Evolutionary conservation across 1,140 invertebrate species (phyloP).

Genomic region (Philaenus spumarius): DNA sequence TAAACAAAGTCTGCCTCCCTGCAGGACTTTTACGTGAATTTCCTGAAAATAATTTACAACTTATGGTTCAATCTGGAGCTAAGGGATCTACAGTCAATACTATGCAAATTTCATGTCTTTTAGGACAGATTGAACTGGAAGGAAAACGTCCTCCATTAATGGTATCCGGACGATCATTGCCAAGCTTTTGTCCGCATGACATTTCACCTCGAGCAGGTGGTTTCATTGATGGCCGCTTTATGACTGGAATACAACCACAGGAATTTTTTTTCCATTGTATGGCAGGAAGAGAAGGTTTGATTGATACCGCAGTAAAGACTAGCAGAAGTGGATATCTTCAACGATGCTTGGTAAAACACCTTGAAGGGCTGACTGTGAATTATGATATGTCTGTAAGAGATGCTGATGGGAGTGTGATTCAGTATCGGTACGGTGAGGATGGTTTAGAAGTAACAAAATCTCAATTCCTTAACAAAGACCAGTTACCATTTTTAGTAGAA

Average conservation of each 20-base stretch:
- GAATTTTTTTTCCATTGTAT: constrained; percentile 99
- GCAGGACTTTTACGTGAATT: constrained; percentile 78
- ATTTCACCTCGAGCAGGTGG: constrained; percentile 88
- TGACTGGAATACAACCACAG: constrained; percentile 95
- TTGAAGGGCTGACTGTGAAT: constrained; percentile 85
- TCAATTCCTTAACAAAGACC: constrained; percentile 73
- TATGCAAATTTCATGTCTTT: constrained; percentile 94
- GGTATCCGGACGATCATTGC: constrained; percentile 86
- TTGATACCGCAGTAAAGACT: constrained; percentile 85
- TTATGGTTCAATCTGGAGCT: constrained; percentile 97
- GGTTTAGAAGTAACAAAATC: constrained; percentile 86
- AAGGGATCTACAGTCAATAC: constrained; percentile 96
- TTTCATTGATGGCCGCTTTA: constrained; percentile 91
- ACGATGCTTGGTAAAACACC: constrained; percentile 94
- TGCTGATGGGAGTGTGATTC: constrained; percentile 88
- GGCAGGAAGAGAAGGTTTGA: constrained; percentile 94
- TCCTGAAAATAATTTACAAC: constrained; percentile 90
- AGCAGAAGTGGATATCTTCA: constrained; percentile 97
- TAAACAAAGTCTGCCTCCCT: constrained; percentile 77
- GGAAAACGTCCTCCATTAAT: constrained; percentile 93
- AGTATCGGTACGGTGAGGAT: constrained; percentile 98
- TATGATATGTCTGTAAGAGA: constrained; percentile 96
- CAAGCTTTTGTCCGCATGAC: constrained; percentile 90
- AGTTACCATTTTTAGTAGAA: constrained; percentile 72
- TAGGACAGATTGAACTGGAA: constrained; percentile 98